Base-by-base conservation (phyloP, 2,888 invertebrate species). In the Acanthoscelides obtectus region DNA sequence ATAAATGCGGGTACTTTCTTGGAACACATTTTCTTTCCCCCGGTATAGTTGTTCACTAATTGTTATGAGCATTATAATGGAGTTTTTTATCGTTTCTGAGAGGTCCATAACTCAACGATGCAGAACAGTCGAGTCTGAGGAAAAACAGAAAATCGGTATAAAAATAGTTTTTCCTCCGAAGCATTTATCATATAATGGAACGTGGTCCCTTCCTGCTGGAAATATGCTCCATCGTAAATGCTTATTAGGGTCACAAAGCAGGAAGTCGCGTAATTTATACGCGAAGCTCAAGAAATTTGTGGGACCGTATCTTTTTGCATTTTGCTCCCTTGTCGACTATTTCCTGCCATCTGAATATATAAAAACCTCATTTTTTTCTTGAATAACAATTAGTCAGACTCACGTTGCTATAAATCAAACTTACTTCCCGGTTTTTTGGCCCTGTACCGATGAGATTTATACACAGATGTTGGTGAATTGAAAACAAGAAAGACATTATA, bases 191-290 rank as follows among this genome's bases (percentile, higher is more conserved):
- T 45, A 45, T 45, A 69, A 72, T 68, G 70, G 65, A 72, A 73
- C 71, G 70, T 69, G 69, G 72, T 73, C 73, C 73, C 72, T 73
- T 73, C 70, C 73, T 67, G 73, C 71, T 72, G 70, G 70, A 75
- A 75, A 75, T 75, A 75, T 75, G 75, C 71, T 75, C 70, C 67
- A 73, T 72, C 75, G 72, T 75, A 75, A 75, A 75, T 72, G 72
- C 75, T 75, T 71, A 75, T 75, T 75, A 75, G 73, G 75, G 72
- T 75, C 73, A 74, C 75, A 72, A 75, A 72, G 65, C 73, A 72
- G 73, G 74, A 74, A 74, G 75, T 67, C 71, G 66, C 22, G 73
- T 75, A 75, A 75, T 75, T 75, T 75, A 75, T 75, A 75, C 70
- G 68, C 69, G 71, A 70, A 66, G 71, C 70, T 72, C 67, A 74